Evolutionary conservation across 2,797 vertebrate species (phyloP), one percentile per base, ranked within the genome.

Genomic region (Leptodactylus fallax): DNA sequence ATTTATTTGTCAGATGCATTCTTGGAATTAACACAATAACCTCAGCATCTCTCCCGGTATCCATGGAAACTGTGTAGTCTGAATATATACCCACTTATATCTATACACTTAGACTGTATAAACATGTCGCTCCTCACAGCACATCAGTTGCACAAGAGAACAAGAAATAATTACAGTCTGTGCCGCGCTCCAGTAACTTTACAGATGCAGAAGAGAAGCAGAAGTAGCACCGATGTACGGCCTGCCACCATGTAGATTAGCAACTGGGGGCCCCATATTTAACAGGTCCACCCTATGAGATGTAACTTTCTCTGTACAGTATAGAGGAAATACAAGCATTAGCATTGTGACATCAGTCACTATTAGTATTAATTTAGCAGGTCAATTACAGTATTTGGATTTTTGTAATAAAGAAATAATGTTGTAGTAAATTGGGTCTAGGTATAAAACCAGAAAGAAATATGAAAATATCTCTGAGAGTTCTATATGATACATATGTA

Each of bases 21-120:
- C 71, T 83, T n/a, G 49, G 60, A 82, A 67, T 87, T 79, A 81
- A 85, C 49, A 60, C 87, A 85, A 76, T 61, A 49, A 47, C 60
- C 17, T 61, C 58, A 51, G 79, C 79, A 81, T 67, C n/a, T 63
- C 74, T 55, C 14, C 58, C n/a, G 7, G 87, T 89, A 85, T 45
- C 83, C 83, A 89, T 89, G 83, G 87, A 81, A 89, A 89, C 87
- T 85, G 85, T 23, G 87, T 79, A n/a, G 83, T 27, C 78, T 47
- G 63, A 60, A 58, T 81, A 58, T 71, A 71, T 67, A 60, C 79
- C 55, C 67, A 87, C 67, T 60, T 81, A 76, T 79, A 67, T 74
- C 55, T 76, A 53, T 87, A 74, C 67, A 53, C 85, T 80, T 69
- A 71, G 49, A 80, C 63, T 86, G 77, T 79, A 81, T 71, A 86